Base-by-base conservation (phyloP, 2,888 invertebrate genomes). In the Tenthredo scrophulariae region DNA sequence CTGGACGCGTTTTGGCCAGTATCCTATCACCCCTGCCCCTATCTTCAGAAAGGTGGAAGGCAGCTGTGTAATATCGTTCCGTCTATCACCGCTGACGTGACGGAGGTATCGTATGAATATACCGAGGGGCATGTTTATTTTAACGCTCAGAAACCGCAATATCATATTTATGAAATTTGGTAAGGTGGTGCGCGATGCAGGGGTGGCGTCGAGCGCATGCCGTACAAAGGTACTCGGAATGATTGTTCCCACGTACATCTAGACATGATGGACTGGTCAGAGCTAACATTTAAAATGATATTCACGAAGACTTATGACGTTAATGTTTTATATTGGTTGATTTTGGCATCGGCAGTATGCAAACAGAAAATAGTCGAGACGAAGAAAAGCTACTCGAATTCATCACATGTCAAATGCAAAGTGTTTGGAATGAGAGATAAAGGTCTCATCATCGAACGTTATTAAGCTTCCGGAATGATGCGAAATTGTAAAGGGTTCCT, bases 11-110 rank as follows among this genome's bases (percentile, higher is more conserved):
- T 62, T 62, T 62, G 62, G 62, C 62, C 62, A 26, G 26, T 18
- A 26, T n/a, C 37, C 37, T 70, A 33, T 33, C 33, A 37, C 37
- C 70, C 70, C 70, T 29, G 18, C 33, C 33, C 40, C 15, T 29
- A 37, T n/a, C 70, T 29, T 29, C 26, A 46, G 75, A 26, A 22
- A 75, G 26, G 50, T 43, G 75, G 46, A 75, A 75, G 75, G 50
- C 50, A 46, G 50, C 75, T 50, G 22, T 22, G 43, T 75, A 75
- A 43, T 75, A 75, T 50, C 75, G 46, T 50, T 43, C 75, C 75
- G 75, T 75, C 75, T 50, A 75, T 75, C 75, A 75, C 46, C 75
- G 50, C 7, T 75, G 75, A 75, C 75, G 46, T 75, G 75, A 43
- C n/a, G 43, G 40, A 46, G 40, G 46, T 75, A 75, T 75, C 40